Evolutionary conservation across 2,888 invertebrate species (phyloP).

Genomic region (Empis stercorea): DNA sequence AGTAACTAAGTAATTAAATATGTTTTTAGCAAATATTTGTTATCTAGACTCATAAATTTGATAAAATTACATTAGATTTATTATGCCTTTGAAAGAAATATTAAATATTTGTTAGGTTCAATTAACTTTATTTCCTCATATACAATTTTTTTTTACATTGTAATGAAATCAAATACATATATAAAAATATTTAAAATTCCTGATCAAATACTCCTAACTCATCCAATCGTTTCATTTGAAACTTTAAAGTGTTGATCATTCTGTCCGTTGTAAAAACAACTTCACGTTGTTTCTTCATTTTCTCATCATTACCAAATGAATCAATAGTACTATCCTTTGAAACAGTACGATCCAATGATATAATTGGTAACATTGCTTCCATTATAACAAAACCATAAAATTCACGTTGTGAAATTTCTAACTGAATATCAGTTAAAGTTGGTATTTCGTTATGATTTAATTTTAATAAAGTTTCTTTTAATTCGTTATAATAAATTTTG

Average conservation of each 20-base stretch:
- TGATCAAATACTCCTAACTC: conserved; percentile 29
- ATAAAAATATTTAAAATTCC: no score
- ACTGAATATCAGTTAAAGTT: conserved; percentile 21
- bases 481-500: conserved; percentile 20
- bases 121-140: no score
- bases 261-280: conserved; percentile 31
- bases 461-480: conserved; percentile 18
- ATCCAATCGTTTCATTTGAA: conserved; percentile 27
- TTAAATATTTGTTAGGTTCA: no score
- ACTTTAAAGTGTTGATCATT: conserved; percentile 26
- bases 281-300: conserved; percentile 26
- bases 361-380: conserved; percentile 31
- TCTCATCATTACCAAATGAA: conserved; percentile 23
- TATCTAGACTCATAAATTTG: no score
- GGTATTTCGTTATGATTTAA: conserved; percentile 17
- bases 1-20: no score
- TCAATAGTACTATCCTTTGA: conserved; percentile 30
- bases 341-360: conserved; percentile 27
- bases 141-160: no score
- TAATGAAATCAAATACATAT: no score
- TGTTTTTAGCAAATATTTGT: no score
- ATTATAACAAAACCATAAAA: conserved; percentile 31
- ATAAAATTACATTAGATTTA: no score
- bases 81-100: no score
- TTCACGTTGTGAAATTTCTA: conserved; percentile 25